These are phyloP conservation scores for Mirza zaza DNA, from an alignment of 2,113 vertebrate genomes.

Conservation along the genomic window DNA sequence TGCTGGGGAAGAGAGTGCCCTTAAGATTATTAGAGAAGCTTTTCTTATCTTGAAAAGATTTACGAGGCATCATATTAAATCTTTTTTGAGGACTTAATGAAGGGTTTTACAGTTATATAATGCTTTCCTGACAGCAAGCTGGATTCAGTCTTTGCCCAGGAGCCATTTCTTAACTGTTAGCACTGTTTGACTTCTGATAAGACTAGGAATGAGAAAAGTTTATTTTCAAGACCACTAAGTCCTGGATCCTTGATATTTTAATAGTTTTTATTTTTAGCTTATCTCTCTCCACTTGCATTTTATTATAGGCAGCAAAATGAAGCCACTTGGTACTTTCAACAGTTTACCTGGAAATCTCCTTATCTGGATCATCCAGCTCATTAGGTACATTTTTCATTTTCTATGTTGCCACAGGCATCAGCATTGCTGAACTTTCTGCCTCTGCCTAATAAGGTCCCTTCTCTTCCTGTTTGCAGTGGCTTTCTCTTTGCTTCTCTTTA, in stretches of 20 bases:
- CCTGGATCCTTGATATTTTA: conserved; percentile 16
- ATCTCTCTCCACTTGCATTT: conserved; percentile 33
- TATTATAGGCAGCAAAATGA: background rate
- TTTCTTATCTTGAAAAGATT: background rate
- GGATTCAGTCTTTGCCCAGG: conserved; percentile 6
- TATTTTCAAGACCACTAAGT: background rate
- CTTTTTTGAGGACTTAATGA: background rate
- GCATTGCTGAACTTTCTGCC: conserved; percentile 1
- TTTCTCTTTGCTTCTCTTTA: conserved; percentile 29
- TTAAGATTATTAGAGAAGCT: background rate
- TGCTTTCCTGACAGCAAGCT: background rate
- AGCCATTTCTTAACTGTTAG: conserved; percentile 40
- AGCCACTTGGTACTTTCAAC: background rate
- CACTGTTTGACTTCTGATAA: conserved; percentile 43
- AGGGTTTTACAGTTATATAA: background rate
- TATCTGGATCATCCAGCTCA: conserved; percentile 29
- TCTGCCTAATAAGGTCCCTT: background rate
- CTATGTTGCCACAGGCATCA: background rate
- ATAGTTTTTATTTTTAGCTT: background rate
- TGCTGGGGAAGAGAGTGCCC: background rate
- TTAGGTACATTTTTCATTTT: conserved; percentile 21
- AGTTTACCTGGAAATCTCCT: background rate
- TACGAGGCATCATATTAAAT: background rate
- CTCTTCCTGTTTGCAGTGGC: background rate
- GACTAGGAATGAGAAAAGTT: background rate